phyloP scores from a whole-genome alignment of 2,113 vertebrate genomes.

The Equus przewalskii region DNA sequence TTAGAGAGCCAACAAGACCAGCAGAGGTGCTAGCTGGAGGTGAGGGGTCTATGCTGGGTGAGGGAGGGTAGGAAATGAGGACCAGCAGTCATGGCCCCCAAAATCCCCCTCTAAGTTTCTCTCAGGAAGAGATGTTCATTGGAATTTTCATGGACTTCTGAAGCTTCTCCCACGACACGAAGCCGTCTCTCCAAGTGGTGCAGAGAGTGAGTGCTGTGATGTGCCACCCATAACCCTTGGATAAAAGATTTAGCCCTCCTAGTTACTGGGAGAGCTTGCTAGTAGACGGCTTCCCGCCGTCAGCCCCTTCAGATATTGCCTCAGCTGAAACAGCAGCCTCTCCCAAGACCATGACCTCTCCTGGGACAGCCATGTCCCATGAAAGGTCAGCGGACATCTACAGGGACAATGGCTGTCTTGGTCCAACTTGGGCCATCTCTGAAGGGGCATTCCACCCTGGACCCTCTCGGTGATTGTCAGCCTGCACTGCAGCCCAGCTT shows the following conservation, averaged over 20 bases:
- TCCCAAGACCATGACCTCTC: accelerated
- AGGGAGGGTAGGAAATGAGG: too few relatives aligned
- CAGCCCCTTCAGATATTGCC: neutral
- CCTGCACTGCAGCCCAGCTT: neutral
- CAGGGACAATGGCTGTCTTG: too few relatives aligned
- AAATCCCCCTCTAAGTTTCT: neutral
- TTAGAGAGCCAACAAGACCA: too few relatives aligned
- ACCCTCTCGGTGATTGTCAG: neutral
- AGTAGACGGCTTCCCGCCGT: too few relatives aligned
- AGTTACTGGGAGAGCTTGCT: accelerated
- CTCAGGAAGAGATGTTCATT: too few relatives aligned
- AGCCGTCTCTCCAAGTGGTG: neutral
- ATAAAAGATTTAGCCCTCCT: too few relatives aligned
- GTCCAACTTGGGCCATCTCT: neutral
- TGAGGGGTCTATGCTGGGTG: too few relatives aligned
- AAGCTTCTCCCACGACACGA: too few relatives aligned
- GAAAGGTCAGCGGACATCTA: neutral
- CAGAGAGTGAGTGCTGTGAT: accelerated
- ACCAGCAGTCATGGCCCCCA: too few relatives aligned
- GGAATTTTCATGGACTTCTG: too few relatives aligned
- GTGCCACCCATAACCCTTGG: accelerated
- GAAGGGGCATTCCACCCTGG: neutral
- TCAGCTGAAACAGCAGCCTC: neutral
- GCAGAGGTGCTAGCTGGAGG: too few relatives aligned
- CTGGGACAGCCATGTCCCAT: accelerated